Percentiles rank a stretch among this genome's conserved stretches.
Conservation (phyloP, 2,888 invertebrate genomes). For the Papilio gigon region DNA sequence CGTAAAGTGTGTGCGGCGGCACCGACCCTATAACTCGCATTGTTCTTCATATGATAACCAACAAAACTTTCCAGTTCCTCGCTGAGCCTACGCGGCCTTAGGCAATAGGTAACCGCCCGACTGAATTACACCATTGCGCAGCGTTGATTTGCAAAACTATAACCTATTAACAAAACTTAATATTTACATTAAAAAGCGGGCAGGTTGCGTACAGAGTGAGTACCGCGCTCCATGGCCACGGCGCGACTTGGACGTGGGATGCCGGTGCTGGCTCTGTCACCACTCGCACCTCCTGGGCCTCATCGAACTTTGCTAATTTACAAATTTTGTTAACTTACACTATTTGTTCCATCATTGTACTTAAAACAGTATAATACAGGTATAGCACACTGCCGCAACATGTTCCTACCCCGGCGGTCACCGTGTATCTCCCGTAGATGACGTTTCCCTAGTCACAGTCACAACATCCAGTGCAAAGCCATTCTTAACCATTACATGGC, state of each 20-base stretch:
- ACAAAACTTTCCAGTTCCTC: neutral
- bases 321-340: no score
- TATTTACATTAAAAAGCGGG: neutral
- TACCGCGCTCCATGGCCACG: no score
- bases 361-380: no score
- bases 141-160: neutral
- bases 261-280: neutral
- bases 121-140: neutral
- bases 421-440: no score
- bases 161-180: no score
- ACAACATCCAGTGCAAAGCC: neutral
- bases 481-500: slow-evolving; percentile 4
- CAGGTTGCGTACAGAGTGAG: no score
- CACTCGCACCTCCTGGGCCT: neutral
- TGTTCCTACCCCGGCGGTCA: no score
- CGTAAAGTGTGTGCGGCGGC: no score
- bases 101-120: neutral
- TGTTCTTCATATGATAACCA: no score
- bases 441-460: neutral
- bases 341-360: no score
- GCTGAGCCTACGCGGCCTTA: neutral
- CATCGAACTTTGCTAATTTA: neutral
- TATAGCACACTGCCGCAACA: no score
- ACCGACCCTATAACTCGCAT: neutral
- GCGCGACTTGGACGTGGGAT: neutral